Evolutionary conservation across 2,888 invertebrate species (phyloP), one percentile per base, ranked within the genome.

Genomic region (Nemotelus nigrinus): DNA sequence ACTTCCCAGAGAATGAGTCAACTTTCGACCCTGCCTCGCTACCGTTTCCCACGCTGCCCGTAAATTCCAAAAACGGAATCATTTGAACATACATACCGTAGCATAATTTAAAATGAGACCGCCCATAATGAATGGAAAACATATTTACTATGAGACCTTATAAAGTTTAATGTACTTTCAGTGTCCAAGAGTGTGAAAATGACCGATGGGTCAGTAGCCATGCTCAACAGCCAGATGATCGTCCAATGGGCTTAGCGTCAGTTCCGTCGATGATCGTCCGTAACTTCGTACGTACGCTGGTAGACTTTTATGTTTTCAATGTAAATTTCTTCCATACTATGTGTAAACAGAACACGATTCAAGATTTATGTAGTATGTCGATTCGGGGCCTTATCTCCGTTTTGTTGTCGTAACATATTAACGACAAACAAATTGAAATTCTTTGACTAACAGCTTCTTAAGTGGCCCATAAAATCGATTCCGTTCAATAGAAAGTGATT

Each of bases 391-490:
- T 72, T 58, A 58, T 63, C 63, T 25, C 44, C n/a, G 63, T 63
- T 63, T 74, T 74, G 74, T 74, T 74, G 63, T 74, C 50, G 63
- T 47, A 63, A 74, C 60, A 60, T 74, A 63, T 74, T 74, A 74
- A 74, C 74, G 74, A 63, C 63, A 60, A 60, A 74, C 74, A 74
- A 74, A 74, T 74, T 74, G 74, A 60, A 74, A 63, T 74, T 74
- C 74, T 63, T 74, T 10, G 41, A 60, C 74, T 74, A 74, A 74
- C 74, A 74, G 74, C 74, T 74, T 63, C 74, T 48, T 74, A 74
- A 74, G 63, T 74, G 63, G 74, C 60, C 74, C 74, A 74, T 74
- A 74, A 74, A 74, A 74, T 74, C 74, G 74, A 74, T 50, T 74
- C 68, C 8, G 50, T 50, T 50, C 68, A 68, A 68, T 68, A 53